Conservation (phyloP, 2,888 invertebrate species). For the Miltochrista miniata region DNA sequence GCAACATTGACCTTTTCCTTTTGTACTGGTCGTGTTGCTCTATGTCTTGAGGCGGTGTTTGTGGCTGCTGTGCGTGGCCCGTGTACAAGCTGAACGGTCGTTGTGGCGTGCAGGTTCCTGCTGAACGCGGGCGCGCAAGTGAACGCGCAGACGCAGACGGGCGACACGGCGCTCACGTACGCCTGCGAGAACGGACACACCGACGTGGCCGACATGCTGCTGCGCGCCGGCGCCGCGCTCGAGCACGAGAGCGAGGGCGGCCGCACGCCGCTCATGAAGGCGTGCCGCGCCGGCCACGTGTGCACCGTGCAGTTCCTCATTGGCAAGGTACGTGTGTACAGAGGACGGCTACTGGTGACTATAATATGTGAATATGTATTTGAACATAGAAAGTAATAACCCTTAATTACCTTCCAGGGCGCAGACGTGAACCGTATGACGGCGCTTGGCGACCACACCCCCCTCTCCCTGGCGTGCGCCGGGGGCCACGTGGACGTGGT, state of each 20-base stretch:
- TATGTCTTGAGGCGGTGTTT: background rate
- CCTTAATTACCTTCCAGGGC: constrained; percentile 44
- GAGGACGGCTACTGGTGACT: too few species aligned
- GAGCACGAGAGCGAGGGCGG: constrained; percentile 99
- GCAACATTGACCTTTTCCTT: too few species aligned
- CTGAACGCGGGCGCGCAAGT: constrained; percentile 94
- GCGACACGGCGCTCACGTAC: constrained; percentile 98
- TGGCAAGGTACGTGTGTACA: constrained; percentile 84
- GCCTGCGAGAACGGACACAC: constrained; percentile 99
- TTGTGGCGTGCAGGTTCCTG: constrained; percentile 81
- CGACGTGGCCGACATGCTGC: constrained; percentile 96
- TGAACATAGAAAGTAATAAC: background rate
- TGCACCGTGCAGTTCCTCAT: constrained; percentile 98
- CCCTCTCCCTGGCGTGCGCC: constrained; percentile 97
- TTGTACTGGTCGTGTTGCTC: too few species aligned
- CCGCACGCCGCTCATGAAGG: constrained; percentile 99
- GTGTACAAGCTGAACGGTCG: background rate
- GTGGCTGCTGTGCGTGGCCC: background rate
- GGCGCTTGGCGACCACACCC: constrained; percentile 98
- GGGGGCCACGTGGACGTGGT: constrained; percentile 98
- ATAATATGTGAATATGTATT: too few species aligned
- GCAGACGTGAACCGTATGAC: constrained; percentile 87
- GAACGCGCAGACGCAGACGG: constrained; percentile 96
- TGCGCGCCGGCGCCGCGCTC: constrained; percentile 95
- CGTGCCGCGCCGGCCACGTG: constrained; percentile 97